A percentile compares a stretch with the other conserved stretches of the same genome.
Conservation (phyloP, 2,888 invertebrate genomes). For the Platycnemis pennipes region DNA sequence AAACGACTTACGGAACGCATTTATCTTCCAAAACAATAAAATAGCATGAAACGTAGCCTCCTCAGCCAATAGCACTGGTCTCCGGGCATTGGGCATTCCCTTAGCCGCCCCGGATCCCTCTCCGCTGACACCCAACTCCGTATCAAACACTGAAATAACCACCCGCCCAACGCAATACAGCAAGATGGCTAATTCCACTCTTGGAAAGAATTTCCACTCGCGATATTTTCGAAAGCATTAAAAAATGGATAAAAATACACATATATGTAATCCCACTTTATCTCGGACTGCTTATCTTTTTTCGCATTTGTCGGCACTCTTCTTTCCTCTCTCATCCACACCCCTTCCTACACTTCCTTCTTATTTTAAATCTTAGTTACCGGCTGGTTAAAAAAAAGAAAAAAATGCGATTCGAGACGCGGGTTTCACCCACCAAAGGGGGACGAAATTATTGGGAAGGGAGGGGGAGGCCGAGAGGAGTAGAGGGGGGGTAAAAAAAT, state of each 20-base stretch:
- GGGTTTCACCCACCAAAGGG: neutral
- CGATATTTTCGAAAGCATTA: neutral
- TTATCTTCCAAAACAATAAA: neutral
- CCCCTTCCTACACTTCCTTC: neutral
- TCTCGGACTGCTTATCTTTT: slow-evolving; percentile 34
- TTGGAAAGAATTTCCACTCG: slow-evolving; percentile 40
- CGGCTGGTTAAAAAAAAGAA: neutral
- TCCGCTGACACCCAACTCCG: neutral
- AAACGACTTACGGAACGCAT: neutral
- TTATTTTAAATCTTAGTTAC: slow-evolving; percentile 3
- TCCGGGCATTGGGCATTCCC: neutral
- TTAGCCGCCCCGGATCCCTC: neutral
- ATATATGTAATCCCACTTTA: neutral
- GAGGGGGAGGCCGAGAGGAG: neutral
- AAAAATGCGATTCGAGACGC: slow-evolving; percentile 48
- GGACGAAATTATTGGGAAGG: neutral
- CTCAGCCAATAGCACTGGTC: slow-evolving; percentile 21
- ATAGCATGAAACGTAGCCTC: neutral
- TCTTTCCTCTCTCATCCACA: neutral
- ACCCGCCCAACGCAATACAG: neutral
- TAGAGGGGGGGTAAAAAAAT: neutral
- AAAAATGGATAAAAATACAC: neutral
- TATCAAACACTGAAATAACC: neutral
- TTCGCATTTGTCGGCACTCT: neutral
- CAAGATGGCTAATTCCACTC: slow-evolving; percentile 44